phyloP scores from a whole-genome alignment of 1,140 invertebrate genomes.

The Lepidotrigona ventralis region DNA sequence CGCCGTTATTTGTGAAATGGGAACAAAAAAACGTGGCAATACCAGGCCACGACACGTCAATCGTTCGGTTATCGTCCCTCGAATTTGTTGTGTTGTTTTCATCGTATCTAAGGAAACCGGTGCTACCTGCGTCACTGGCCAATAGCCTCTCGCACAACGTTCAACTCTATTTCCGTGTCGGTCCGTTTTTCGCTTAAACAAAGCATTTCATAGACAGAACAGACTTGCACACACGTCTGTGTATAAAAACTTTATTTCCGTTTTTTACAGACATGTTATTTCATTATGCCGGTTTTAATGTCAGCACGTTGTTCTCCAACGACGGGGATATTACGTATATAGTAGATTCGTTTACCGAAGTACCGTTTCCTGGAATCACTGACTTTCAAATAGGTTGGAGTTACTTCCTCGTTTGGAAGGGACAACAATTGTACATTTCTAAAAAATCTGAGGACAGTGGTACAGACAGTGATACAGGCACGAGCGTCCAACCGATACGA shows the following conservation, averaged over 20 bases:
- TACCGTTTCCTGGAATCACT: conserved; percentile 61
- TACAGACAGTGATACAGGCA: conserved; percentile 21
- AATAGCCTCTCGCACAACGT: not conserved
- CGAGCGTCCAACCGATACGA: conserved; percentile 56
- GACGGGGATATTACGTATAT: conserved; percentile 41
- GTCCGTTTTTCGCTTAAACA: not conserved
- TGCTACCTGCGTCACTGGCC: conserved; percentile 44
- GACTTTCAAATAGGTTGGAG: conserved; percentile 76
- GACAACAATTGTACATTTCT: conserved; percentile 65
- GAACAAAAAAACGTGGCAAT: conserved; percentile 29
- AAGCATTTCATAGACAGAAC: not conserved
- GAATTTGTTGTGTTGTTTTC: conserved; percentile 54
- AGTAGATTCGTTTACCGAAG: conserved; percentile 64
- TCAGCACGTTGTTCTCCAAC: conserved; percentile 61
- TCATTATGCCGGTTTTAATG: conserved; percentile 72
- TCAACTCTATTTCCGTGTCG: not conserved
- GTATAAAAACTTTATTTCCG: not conserved
- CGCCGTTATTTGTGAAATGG: conserved; percentile 32
- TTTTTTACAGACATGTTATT: conserved; percentile 64
- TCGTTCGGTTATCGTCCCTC: conserved; percentile 16
- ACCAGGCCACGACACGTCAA: conserved; percentile 26
- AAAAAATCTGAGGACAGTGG: conserved; percentile 55
- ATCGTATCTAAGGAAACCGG: conserved; percentile 61
- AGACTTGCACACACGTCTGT: no score
- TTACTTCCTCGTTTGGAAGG: conserved; percentile 73